phyloP scores from a whole-genome alignment of 2,797 vertebrate genomes.

The Philypnodon macrostomus region DNA sequence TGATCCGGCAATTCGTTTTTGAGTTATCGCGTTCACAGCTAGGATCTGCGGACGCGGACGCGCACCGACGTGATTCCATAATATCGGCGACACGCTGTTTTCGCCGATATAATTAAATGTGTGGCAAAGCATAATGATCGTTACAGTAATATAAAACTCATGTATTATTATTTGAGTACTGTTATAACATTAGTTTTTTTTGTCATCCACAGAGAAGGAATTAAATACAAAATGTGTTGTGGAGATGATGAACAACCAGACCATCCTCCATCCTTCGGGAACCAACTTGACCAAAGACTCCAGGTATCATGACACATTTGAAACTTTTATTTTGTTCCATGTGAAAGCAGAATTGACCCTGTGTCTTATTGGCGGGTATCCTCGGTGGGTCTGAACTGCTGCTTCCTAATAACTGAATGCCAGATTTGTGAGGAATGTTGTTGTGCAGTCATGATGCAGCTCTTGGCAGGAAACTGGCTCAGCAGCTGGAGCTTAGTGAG shows the following conservation, averaged over 20 bases:
- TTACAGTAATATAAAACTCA: neutral
- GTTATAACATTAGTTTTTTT: conserved; percentile 20
- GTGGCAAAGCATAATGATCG: neutral
- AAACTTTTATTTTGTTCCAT: neutral
- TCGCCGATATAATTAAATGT: too few relatives aligned
- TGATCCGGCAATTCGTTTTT: too few relatives aligned
- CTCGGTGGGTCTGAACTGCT: conserved; percentile 5
- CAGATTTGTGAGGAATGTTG: conserved; percentile 30
- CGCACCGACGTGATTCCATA: too few relatives aligned
- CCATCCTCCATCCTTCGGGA: conserved; percentile 73
- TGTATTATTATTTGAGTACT: neutral
- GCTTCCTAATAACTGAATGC: conserved; percentile 5
- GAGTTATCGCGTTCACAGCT: too few relatives aligned
- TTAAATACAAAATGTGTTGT: conserved; percentile 83
- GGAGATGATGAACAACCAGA: conserved; percentile 82
- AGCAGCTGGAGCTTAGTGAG: conserved; percentile 28
- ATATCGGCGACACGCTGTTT: too few relatives aligned
- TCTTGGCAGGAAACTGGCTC: conserved; percentile 33
- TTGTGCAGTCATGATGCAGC: conserved; percentile 9
- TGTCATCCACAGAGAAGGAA: conserved; percentile 76
- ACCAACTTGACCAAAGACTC: conserved; percentile 77
- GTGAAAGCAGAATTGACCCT: neutral
- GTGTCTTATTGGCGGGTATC: conserved; percentile 4
- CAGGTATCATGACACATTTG: conserved; percentile 58
- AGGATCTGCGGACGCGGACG: too few relatives aligned